Base-by-base conservation (phyloP, 2,888 invertebrate genomes). In the Netelia virgata region DNA sequence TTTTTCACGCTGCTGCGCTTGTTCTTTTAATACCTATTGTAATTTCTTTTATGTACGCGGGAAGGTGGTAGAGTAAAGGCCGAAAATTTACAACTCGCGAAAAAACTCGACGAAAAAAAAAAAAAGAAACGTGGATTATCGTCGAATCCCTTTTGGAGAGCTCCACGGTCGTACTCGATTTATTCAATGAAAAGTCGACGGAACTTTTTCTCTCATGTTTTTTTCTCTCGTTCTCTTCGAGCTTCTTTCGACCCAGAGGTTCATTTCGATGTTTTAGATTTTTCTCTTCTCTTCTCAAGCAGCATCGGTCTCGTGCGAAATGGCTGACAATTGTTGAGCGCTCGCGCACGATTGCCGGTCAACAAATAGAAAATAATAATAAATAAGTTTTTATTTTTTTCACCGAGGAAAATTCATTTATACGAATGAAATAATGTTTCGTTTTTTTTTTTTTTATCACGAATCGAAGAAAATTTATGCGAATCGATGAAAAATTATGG, bases 181-280 rank as follows among this genome's bases (percentile, higher is more conserved):
- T 80, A 84, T 84, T 83, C 77, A 79, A 63, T 74, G 47, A 76
- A 86, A 82, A 84, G 69, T 79, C 73, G 64, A 61, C 61, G 76
- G 36, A 68, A 70, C 75, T 74, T 61, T 72, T 55, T 69, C 41
- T 59, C 43, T 11, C 50, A 61, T 73, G 8, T 55, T 59, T 73
- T 64, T 68, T 72, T 70, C 43, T 16, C 43, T 72, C 28, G 50
- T 75, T 66, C 59, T 50, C 50, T 50, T 69, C 6, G 14, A 18
- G 23, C 9, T 68, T 64, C 61, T 28, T 64, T 61, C 70, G 23
- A 79, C n/a, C n/a, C 14, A 23, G 68, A 70, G 18, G 66, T 72
- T 53, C 55, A 72, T 47, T 20, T 3, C 10, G 57, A 43, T 61
- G 69, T 28, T 64, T 68, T 57, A 43, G 53, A 64, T 28, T 64